These are phyloP conservation scores for Eubasilissa regina DNA, from an alignment of 1,140 invertebrate genomes.

Conservation along the genomic window DNA sequence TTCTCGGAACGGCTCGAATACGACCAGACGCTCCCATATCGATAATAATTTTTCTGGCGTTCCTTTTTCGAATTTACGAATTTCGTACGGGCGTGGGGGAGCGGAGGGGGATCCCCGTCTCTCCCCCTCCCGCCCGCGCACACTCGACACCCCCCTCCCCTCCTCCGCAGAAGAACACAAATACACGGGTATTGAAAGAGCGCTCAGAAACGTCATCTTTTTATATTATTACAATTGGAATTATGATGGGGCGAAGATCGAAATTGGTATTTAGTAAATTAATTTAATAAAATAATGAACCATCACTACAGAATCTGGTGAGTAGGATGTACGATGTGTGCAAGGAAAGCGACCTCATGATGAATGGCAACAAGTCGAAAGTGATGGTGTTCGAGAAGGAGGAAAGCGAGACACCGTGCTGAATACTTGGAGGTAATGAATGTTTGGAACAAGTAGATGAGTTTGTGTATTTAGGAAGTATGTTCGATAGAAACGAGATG, in stretches of 20 bases:
- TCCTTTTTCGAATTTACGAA: conserved; percentile 27
- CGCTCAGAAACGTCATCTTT: conserved; percentile 26
- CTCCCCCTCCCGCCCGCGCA: not conserved
- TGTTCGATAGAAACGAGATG: too few relatives aligned
- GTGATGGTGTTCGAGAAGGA: too few relatives aligned
- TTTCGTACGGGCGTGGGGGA: not conserved
- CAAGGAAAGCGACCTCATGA: too few relatives aligned
- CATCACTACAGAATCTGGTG: too few relatives aligned
- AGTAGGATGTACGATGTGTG: too few relatives aligned
- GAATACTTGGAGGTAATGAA: too few relatives aligned
- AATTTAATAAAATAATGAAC: too few relatives aligned
- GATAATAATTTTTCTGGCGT: not conserved
- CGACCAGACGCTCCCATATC: conserved; percentile 1
- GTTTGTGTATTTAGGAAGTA: too few relatives aligned
- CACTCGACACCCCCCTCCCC: too few relatives aligned
- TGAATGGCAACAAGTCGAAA: too few relatives aligned
- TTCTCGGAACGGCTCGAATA: not conserved
- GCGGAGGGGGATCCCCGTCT: not conserved
- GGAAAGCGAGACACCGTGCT: too few relatives aligned
- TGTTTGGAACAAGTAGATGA: too few relatives aligned
- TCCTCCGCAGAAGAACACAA: not conserved
- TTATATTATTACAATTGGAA: conserved; percentile 28
- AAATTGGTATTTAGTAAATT: not conserved
- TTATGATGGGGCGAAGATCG: not conserved
- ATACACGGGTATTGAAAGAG: not conserved